Conservation (phyloP, 2,797 vertebrate genomes). For the Calcarius lapponicus region DNA sequence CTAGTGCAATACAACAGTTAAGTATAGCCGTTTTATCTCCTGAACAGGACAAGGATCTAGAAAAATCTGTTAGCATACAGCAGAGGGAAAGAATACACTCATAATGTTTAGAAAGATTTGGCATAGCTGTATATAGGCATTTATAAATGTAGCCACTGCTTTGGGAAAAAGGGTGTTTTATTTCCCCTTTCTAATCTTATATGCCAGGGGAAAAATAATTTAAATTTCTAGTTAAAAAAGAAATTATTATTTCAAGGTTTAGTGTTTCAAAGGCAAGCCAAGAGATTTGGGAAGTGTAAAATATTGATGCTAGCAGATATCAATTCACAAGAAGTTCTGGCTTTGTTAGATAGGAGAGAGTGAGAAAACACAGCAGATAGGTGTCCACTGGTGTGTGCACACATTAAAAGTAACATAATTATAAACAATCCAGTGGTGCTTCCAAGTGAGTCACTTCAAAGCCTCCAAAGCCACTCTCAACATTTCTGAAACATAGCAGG, state of each 20-base stretch:
- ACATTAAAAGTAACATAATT: not conserved
- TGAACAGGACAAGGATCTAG: not conserved
- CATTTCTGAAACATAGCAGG: rapidly evolving
- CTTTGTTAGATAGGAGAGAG: not conserved
- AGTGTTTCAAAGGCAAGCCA: not conserved
- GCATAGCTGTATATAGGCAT: too few relatives aligned
- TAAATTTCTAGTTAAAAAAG: not conserved
- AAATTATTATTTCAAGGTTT: not conserved
- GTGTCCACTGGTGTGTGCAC: not conserved
- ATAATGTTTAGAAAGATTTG: not conserved
- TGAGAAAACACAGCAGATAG: not conserved
- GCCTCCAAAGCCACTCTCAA: not conserved
- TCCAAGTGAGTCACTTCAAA: not conserved
- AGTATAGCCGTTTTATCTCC: not conserved
- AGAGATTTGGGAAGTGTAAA: not conserved
- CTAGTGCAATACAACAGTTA: not conserved
- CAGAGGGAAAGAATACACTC: not conserved
- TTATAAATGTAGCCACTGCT: not conserved
- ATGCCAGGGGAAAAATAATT: not conserved
- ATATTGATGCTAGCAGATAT: not conserved
- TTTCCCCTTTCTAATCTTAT: not conserved
- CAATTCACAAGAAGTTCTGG: not conserved
- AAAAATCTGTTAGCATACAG: not conserved
- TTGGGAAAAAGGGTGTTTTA: not conserved
- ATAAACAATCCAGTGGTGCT: not conserved